Evolutionary conservation across 92 coral and sea anemone species (phyloP), one percentile per base, ranked within the genome.

Genomic region (Epizoanthus illoricatus): DNA sequence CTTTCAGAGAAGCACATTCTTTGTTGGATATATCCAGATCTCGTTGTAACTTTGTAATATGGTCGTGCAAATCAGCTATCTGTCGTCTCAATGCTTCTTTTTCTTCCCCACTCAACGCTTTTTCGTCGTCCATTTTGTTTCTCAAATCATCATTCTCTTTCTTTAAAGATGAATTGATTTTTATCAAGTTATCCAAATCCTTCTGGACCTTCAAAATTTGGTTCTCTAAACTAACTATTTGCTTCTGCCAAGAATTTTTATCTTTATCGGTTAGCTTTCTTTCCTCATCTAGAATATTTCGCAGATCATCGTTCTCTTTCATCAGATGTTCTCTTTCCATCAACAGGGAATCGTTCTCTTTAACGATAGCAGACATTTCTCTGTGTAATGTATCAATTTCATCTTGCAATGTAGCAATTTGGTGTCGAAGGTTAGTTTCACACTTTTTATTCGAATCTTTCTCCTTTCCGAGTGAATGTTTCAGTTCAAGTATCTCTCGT

Each of bases 381-480:
- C 17, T 49, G 5, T 57, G 80, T 36, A 90, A 70, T 64, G 75
- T 73, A 23, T 84, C 86, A 42, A 85, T 58, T 70, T 88, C 92
- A 16, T 86, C 90, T 63, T 84, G 81, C 18, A 83, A 75, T 45
- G 65, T 72, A 40, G 81, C 78, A 43, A 90, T 81, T 69, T 81
- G 73, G 24, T 84, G 78, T 33, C 88, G 86, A 18, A 84, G 84
- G 41, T 81, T 75, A 15, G 81, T 86, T 43, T 58, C n/a, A 71
- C 80, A 15, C 58, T 83, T 33, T 52, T 66, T 74, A 73, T 72
- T 84, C n/a, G 81, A 76, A 70, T 59, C 60, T 70, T 82, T 90
- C 18, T 93, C 97, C 64, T 78, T 83, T 39, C 86, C 94, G 13
- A 92, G 84, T 24, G 81, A 86, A 55, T 78, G 73, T 13, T 81